A percentile compares a stretch with the other conserved stretches of the same genome.
Evolutionary conservation across 2,888 invertebrate species (phyloP).

Genomic region (Microctonus aethiopoides): DNA sequence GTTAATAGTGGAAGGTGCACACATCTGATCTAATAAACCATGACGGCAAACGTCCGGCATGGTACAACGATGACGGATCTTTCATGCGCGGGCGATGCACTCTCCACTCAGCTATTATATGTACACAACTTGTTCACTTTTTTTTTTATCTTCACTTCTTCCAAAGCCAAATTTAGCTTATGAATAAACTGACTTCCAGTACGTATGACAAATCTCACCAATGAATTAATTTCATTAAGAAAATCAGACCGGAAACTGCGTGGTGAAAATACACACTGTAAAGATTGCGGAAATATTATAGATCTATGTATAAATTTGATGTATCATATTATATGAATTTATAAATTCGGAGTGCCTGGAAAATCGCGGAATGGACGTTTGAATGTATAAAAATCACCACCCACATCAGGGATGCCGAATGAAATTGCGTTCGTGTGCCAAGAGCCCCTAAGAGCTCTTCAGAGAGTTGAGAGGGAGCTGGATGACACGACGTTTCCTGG

Average conservation of each 20-base stretch:
- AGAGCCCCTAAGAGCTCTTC: slow-evolving; percentile 33
- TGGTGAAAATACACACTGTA: background rate
- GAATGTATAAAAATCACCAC: slow-evolving; percentile 39
- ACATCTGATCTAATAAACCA: slow-evolving; percentile 24
- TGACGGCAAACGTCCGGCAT: slow-evolving; percentile 38
- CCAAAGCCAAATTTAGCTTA: background rate
- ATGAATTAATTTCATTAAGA: slow-evolving; percentile 14
- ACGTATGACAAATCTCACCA: background rate
- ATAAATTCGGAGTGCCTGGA: background rate
- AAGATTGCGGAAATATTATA: slow-evolving; percentile 15
- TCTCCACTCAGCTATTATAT: background rate
- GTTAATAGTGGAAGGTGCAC: slow-evolving; percentile 9
- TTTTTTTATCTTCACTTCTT: background rate
- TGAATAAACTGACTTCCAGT: slow-evolving; percentile 10
- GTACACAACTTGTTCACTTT: background rate
- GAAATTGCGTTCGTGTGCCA: slow-evolving; percentile 36
- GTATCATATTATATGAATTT: background rate
- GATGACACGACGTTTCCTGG: slow-evolving; percentile 36
- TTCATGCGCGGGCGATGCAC: background rate
- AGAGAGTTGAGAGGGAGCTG: slow-evolving; percentile 24
- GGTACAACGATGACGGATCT: slow-evolving; percentile 40
- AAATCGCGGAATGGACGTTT: slow-evolving; percentile 33
- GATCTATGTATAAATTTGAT: background rate
- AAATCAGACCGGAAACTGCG: slow-evolving; percentile 27
- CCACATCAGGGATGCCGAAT: slow-evolving; percentile 37